phyloP scores from a whole-genome alignment of 2,888 invertebrate species.

The Ophion slaviceki region DNA sequence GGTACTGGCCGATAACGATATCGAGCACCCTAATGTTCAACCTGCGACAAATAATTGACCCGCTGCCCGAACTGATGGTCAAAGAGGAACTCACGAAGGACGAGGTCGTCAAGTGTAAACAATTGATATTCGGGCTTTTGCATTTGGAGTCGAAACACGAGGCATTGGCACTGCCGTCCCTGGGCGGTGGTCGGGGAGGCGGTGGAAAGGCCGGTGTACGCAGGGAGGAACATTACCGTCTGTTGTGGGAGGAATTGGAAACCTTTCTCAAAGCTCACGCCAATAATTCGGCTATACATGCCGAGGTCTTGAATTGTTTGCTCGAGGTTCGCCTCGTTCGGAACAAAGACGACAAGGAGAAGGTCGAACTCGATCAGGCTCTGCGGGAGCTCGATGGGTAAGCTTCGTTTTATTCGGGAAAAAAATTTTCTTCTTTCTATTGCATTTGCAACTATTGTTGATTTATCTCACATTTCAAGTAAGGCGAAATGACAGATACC shows the following conservation, averaged over 20 bases:
- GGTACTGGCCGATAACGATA: slow-evolving; percentile 95
- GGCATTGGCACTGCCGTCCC: slow-evolving; percentile 89
- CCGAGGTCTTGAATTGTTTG: slow-evolving; percentile 91
- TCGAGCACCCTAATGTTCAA: slow-evolving; percentile 95
- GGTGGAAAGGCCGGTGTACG: slow-evolving; percentile 82
- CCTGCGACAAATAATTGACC: slow-evolving; percentile 91
- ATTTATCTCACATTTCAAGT: too few species aligned
- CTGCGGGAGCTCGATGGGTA: slow-evolving; percentile 86
- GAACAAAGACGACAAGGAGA: slow-evolving; percentile 84
- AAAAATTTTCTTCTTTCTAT: slow-evolving; percentile 9
- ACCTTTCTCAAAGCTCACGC: slow-evolving; percentile 90
- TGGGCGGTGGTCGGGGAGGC: slow-evolving; percentile 87
- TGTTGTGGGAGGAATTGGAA: slow-evolving; percentile 96
- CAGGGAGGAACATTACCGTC: slow-evolving; percentile 95
- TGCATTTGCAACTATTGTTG: too few species aligned
- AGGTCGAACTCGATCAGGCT: slow-evolving; percentile 87
- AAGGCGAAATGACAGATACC: too few species aligned
- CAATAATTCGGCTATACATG: slow-evolving; percentile 89
- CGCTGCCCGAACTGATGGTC: slow-evolving; percentile 90
- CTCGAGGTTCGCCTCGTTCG: slow-evolving; percentile 88
- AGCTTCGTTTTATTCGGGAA: slow-evolving; percentile 59
- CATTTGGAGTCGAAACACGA: slow-evolving; percentile 94
- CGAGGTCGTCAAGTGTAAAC: slow-evolving; percentile 94
- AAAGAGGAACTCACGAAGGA: slow-evolving; percentile 94
- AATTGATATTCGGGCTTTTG: slow-evolving; percentile 92